These are phyloP conservation scores for Choreutis nemorana DNA, from an alignment of 2,888 invertebrate species.

Conservation along the genomic window DNA sequence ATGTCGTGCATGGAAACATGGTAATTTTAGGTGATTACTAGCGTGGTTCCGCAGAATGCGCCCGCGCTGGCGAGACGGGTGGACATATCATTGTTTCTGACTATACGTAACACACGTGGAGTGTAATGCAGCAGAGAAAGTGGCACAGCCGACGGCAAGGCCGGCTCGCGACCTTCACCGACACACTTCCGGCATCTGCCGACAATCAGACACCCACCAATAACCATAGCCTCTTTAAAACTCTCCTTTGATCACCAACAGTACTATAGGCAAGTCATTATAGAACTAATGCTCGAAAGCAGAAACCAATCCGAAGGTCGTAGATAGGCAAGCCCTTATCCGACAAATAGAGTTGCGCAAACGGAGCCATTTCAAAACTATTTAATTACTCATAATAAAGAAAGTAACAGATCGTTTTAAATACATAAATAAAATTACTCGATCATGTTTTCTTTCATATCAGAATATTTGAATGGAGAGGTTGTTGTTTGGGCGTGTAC, in stretches of 20 bases:
- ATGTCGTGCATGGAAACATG: slow-evolving; percentile 30
- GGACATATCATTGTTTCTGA: slow-evolving; percentile 38
- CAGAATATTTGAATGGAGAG: no score
- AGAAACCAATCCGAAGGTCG: slow-evolving; percentile 19
- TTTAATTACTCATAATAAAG: slow-evolving; percentile 6
- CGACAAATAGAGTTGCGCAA: slow-evolving; percentile 25
- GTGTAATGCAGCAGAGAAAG: slow-evolving; percentile 46
- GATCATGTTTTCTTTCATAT: no score
- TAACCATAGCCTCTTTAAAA: slow-evolving; percentile 10
- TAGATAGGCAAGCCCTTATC: slow-evolving; percentile 21
- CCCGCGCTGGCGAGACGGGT: slow-evolving; percentile 34
- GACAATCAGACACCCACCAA: slow-evolving; percentile 16
- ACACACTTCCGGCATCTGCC: slow-evolving; percentile 40
- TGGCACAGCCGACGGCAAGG: slow-evolving; percentile 59
- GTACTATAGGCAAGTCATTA: slow-evolving; percentile 1
- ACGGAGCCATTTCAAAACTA: slow-evolving; percentile 19
- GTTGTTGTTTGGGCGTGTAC: no score
- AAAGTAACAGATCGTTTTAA: no score
- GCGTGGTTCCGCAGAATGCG: slow-evolving; percentile 44
- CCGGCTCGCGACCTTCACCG: slow-evolving; percentile 52
- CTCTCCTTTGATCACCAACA: slow-evolving; percentile 10
- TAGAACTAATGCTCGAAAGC: slow-evolving; percentile 17
- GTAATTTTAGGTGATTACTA: slow-evolving; percentile 52
- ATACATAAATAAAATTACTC: no score
- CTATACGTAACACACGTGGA: slow-evolving; percentile 47